Conservation (phyloP, 2,888 invertebrate genomes). For the Apocheima hispidaria region DNA sequence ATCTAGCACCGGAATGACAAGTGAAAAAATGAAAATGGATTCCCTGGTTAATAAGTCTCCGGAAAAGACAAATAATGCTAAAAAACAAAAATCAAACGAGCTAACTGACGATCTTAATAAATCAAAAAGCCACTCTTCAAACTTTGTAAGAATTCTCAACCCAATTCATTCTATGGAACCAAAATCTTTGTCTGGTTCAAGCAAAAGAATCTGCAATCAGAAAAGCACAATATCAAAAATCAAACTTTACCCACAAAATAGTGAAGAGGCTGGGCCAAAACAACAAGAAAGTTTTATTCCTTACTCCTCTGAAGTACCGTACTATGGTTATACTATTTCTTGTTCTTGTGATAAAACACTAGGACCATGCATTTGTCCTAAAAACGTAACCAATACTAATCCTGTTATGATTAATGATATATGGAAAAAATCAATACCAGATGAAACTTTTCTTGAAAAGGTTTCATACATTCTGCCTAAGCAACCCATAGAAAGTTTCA, state of each 20-base stretch:
- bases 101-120: neutral
- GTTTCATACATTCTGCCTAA: conserved; percentile 64
- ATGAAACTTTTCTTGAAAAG: conserved; percentile 48
- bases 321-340: conserved; percentile 67
- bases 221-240: neutral
- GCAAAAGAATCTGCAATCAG: neutral
- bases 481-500: conserved; percentile 37
- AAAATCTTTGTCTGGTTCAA: neutral
- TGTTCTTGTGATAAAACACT: conserved; percentile 62
- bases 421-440: conserved; percentile 55
- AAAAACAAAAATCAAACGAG: neutral
- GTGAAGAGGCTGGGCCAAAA: conserved; percentile 9
- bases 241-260: neutral
- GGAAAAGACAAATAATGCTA: neutral
- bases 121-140: neutral
- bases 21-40: neutral
- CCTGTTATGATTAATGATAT: conserved; percentile 55
- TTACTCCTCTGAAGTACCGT: conserved; percentile 44
- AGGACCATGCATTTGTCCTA: conserved; percentile 63
- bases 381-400: conserved; percentile 55
- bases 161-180: neutral
- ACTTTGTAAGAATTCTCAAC: neutral
- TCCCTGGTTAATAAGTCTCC: neutral
- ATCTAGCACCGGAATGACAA: neutral
- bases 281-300: neutral